Evolutionary conservation across 2,797 vertebrate genomes (phyloP).

Genomic region (Chaetodon trifasciatus): DNA sequence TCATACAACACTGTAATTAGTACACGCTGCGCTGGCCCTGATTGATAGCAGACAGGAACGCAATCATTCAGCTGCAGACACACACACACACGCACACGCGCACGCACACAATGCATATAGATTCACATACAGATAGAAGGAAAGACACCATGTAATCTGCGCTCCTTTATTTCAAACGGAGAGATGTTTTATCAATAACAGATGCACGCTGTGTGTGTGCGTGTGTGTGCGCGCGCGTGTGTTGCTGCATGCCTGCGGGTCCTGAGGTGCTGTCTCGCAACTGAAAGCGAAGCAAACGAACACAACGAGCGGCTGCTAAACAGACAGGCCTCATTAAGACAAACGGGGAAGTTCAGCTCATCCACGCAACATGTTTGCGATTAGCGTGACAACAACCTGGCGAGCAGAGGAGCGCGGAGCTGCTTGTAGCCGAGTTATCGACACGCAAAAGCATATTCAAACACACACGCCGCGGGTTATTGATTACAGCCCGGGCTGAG

Average conservation of each 20-base stretch:
- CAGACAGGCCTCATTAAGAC: slow-evolving; percentile 66
- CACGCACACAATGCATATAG: slow-evolving; percentile 4
- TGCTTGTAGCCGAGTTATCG: slow-evolving; percentile 16
- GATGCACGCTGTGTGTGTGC: neutral
- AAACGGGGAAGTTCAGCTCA: slow-evolving; percentile 47
- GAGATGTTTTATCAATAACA: slow-evolving; percentile 48
- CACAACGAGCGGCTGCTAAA: slow-evolving; percentile 41
- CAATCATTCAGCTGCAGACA: slow-evolving; percentile 32
- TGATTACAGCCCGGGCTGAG: slow-evolving; percentile 49
- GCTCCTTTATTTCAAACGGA: slow-evolving; percentile 37
- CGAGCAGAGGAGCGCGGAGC: neutral
- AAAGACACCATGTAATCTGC: neutral
- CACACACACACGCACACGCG: slow-evolving; percentile 20
- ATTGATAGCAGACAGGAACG: slow-evolving; percentile 67
- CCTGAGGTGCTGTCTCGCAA: slow-evolving; percentile 62
- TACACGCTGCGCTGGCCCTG: slow-evolving; percentile 58
- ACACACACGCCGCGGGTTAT: slow-evolving; percentile 41
- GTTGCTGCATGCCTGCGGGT: neutral
- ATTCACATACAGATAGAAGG: slow-evolving; percentile 29
- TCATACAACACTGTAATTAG: slow-evolving; percentile 74
- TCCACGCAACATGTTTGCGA: slow-evolving; percentile 47
- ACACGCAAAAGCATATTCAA: slow-evolving; percentile 1
- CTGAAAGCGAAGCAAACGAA: slow-evolving; percentile 63
- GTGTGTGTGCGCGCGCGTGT: neutral
- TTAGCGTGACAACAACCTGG: slow-evolving; percentile 65